Percentiles rank a stretch among this genome's conserved stretches.
These are phyloP conservation scores for Plecturocebus donacophilus DNA, from an alignment of 2,113 vertebrate species.

Conservation along the genomic window DNA sequence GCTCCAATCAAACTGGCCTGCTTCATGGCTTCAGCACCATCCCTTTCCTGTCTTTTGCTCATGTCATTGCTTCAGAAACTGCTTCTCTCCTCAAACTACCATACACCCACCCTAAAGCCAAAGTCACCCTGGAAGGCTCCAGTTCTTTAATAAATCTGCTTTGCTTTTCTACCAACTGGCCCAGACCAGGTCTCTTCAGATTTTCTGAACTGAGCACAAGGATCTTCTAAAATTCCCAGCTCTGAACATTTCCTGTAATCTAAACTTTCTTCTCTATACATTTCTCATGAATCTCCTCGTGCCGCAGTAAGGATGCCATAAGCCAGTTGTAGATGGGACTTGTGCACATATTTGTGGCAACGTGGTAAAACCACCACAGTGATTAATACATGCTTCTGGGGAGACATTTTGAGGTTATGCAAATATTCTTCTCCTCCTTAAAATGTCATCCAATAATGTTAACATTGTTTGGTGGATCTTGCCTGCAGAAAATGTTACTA, in stretches of 20 bases:
- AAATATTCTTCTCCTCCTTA: neutral
- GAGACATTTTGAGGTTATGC: neutral
- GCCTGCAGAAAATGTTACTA: neutral
- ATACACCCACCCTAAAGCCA: fast-evolving
- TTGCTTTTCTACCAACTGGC: too few species aligned
- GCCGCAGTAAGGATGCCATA: neutral
- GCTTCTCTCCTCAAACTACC: neutral
- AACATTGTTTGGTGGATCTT: neutral
- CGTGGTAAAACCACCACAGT: neutral
- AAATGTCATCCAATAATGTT: neutral
- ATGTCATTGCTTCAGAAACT: fast-evolving
- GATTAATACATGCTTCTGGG: neutral
- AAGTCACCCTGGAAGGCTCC: neutral
- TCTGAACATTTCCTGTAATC: too few species aligned
- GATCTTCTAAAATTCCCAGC: too few species aligned
- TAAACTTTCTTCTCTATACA: too few species aligned
- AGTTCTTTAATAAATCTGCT: neutral
- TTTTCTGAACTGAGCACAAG: too few species aligned
- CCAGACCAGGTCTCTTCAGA: too few species aligned
- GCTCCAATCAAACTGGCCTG: neutral
- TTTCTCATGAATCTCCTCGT: neutral
- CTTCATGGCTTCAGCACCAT: neutral
- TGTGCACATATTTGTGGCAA: neutral
- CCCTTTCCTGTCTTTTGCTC: neutral
- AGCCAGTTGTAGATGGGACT: neutral